A percentile compares a stretch with the other conserved stretches of the same genome.
Evolutionary conservation across 2,113 vertebrate genomes (phyloP).

Genomic region (Tautogolabrus adspersus): DNA sequence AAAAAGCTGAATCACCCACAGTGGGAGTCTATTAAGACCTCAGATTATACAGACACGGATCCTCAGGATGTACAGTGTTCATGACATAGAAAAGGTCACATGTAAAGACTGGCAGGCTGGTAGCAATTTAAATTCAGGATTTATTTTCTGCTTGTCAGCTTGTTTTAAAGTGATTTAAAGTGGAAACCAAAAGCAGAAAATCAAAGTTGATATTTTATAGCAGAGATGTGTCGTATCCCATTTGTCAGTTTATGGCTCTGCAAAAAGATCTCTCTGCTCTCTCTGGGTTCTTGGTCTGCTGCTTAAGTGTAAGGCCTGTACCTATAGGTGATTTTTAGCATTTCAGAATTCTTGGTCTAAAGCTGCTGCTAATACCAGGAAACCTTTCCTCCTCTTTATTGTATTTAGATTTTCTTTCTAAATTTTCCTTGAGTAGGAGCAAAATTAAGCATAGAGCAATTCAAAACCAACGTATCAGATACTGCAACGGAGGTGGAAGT

Average conservation of each 20-base stretch:
- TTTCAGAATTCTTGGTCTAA: too few relatives aligned
- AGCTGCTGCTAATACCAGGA: too few relatives aligned
- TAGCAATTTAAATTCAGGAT: not conserved
- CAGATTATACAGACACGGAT: constrained; percentile 4
- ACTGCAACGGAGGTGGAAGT: too few relatives aligned
- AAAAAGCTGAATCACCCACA: constrained; percentile 39
- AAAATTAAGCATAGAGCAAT: too few relatives aligned
- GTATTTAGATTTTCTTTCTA: too few relatives aligned
- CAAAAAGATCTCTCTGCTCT: not conserved
- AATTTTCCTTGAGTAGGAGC: too few relatives aligned
- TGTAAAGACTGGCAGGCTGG: not conserved
- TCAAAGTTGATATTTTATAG: not conserved
- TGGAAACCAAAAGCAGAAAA: not conserved
- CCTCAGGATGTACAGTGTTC: not conserved
- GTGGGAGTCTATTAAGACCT: constrained; percentile 29
- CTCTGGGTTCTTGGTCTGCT: not conserved
- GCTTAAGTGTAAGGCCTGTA: not conserved
- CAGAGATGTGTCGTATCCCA: not conserved
- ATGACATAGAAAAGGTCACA: not conserved
- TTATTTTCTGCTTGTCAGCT: not conserved
- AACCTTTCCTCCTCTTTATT: too few relatives aligned
- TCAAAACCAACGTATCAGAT: too few relatives aligned
- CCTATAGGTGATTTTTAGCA: too few relatives aligned
- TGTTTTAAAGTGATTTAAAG: not conserved
- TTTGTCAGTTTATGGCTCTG: not conserved